Evolutionary conservation across 2,797 vertebrate genomes (phyloP).

Genomic region (Sebastes steindachneri): DNA sequence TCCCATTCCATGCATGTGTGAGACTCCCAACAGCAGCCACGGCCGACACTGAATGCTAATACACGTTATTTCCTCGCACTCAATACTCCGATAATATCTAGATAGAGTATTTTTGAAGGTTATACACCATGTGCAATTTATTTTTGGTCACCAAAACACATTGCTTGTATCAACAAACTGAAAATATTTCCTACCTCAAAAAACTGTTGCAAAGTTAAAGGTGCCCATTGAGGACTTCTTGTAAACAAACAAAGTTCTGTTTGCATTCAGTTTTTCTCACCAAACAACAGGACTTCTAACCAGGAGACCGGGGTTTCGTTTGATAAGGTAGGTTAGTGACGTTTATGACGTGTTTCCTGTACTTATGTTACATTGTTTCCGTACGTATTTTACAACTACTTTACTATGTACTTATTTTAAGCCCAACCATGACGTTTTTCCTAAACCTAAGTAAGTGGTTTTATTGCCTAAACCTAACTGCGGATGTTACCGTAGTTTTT

Average conservation of each 20-base stretch:
- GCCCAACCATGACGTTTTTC: no score
- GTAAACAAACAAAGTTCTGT: background rate
- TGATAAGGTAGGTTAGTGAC: no score
- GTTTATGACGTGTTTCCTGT: no score
- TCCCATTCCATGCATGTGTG: background rate
- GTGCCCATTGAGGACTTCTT: background rate
- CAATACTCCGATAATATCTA: background rate
- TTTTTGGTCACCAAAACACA: background rate
- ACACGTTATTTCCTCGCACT: background rate
- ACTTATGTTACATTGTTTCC: no score
- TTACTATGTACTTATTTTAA: no score
- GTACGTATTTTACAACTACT: no score
- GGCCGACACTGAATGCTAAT: background rate
- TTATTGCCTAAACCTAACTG: no score
- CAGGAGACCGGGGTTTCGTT: no score
- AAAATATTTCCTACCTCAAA: background rate
- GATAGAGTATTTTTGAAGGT: background rate
- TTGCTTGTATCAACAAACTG: background rate
- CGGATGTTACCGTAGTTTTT: no score
- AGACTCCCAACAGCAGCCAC: background rate
- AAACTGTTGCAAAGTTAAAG: background rate
- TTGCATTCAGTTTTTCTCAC: background rate
- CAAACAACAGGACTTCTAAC: background rate
- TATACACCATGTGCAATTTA: background rate
- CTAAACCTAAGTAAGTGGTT: no score